phyloP scores from a whole-genome alignment of 2,113 vertebrate species.

The Rhabdomys dilectus region DNA sequence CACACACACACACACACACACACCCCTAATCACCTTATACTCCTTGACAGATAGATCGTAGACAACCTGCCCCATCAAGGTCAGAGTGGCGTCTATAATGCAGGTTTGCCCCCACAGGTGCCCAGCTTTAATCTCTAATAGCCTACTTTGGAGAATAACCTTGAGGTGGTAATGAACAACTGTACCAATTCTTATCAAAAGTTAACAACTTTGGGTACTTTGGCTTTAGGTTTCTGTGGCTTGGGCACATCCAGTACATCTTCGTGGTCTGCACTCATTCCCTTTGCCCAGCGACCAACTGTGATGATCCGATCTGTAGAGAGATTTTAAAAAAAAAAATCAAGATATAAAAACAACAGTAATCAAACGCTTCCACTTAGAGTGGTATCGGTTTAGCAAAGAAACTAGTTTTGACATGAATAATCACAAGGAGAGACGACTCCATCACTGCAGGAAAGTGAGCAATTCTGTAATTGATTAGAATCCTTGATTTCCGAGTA shows the following conservation, averaged over 20 bases:
- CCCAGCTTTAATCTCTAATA: background rate
- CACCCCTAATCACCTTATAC: background rate
- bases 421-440: slow-evolving; percentile 70
- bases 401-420: slow-evolving; percentile 40
- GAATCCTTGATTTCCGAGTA: slow-evolving; percentile 75
- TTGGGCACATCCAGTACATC: slow-evolving; percentile 88
- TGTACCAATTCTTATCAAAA: slow-evolving; percentile 87
- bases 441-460: slow-evolving; percentile 60
- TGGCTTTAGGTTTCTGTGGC: slow-evolving; percentile 83
- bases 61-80: background rate
- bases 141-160: background rate
- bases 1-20: background rate
- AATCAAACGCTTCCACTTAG: background rate
- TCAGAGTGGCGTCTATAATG: background rate
- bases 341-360: slow-evolving; percentile 12
- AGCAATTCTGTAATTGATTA: slow-evolving; percentile 76
- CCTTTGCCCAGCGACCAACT: slow-evolving; percentile 90
- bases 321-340: background rate
- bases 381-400: background rate
- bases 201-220: slow-evolving; percentile 90
- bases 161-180: background rate
- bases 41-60: background rate
- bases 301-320: slow-evolving; percentile 90
- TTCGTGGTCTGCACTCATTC: slow-evolving; percentile 96
- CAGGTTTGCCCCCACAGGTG: background rate